phyloP scores from a whole-genome alignment of 1,140 invertebrate species.

The Ephestia elutella region DNA sequence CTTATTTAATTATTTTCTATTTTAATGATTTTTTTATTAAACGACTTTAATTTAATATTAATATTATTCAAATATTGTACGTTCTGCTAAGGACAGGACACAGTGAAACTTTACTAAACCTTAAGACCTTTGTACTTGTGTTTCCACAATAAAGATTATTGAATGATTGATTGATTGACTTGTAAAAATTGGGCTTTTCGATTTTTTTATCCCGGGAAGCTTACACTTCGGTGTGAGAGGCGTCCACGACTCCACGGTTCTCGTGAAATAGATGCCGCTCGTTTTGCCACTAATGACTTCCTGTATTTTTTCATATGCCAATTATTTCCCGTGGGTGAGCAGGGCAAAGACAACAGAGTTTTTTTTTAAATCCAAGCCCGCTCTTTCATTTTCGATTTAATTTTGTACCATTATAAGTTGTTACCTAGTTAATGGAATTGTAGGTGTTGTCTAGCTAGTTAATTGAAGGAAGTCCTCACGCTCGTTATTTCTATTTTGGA shows the following conservation, averaged over 20 bases:
- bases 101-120: no score
- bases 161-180: no score
- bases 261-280: conserved; percentile 62
- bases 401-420: conserved; percentile 18
- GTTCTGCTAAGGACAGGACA: no score
- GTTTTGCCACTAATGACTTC: conserved; percentile 67
- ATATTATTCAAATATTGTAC: no score
- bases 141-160: no score
- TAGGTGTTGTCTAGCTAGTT: not conserved
- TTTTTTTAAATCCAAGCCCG: conserved; percentile 23
- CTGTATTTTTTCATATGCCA: conserved; percentile 66
- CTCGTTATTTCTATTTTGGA: not conserved
- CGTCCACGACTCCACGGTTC: conserved; percentile 23
- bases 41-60: no score
- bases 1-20: no score
- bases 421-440: conserved; percentile 7
- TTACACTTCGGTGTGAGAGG: conserved; percentile 38
- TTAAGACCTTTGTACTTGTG: no score
- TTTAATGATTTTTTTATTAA: no score
- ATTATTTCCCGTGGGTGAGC: conserved; percentile 60
- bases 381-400: conserved; percentile 29
- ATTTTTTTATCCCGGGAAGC: not conserved
- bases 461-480: not conserved
- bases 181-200: no score
- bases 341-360: conserved; percentile 38